Evolutionary conservation across 1,140 invertebrate genomes (phyloP), one percentile per base, ranked within the genome.

Genomic region (Temnothorax curvispinosus): DNA sequence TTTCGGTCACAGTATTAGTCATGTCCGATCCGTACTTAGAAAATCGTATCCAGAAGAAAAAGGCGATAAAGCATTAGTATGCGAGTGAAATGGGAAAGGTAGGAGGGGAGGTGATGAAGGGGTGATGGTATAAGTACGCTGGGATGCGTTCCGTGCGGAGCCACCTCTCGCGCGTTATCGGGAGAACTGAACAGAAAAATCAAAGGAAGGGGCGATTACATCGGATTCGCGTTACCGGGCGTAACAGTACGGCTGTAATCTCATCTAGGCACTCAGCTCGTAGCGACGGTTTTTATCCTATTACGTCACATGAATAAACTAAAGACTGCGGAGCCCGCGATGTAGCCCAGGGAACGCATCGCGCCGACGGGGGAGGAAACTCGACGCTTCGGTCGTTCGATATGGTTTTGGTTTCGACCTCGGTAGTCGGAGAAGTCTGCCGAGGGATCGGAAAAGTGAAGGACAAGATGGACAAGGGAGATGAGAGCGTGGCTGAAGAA

Each of bases 271-370:
- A 95, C 93, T 95, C 92, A 90, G 90, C 92, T 94, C 90, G 91
- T 90, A 93, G 92, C 92, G 92, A 95, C 94, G 92, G 90, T 95
- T 95, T 95, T 95, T 95, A 95, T 95, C 94, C 94, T 94, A 95
- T 95, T 95, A 95, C 93, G 93, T 94, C 93, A 94, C 95, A 95
- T 95, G 94, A 95, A 95, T 95, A 95, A 95, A 95, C 93, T 94
- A 95, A 94, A 93, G 92, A 93, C 93, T 92, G 82, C 92, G 92
- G 90, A 94, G 92, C 90, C 88, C 89, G 88, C 90, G 88, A 88
- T 90, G 88, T 84, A 75, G 58, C 85, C 78, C 76, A 80, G 87
- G 80, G 81, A 78, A 80, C 69, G 85, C 88, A 85, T 84, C 86
- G 87, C 81, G 78, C 80, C 65, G 86, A 87, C 69, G 69, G 47